Base-by-base conservation (phyloP, 2,113 vertebrate species). In the Actenoides lindsayi region DNA sequence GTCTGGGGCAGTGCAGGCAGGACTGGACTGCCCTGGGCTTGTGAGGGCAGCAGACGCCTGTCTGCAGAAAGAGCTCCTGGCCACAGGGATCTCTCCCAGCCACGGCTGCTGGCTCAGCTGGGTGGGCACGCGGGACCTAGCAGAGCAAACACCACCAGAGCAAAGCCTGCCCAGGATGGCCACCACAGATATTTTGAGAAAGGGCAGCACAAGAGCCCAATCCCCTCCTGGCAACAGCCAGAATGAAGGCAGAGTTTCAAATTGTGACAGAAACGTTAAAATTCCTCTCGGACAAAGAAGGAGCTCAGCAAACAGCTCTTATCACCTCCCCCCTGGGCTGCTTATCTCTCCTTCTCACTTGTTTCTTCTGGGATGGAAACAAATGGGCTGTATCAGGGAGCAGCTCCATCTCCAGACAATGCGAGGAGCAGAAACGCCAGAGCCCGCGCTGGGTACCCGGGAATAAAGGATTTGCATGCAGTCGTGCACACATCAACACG, bases 291-390 rank as follows among this genome's bases (percentile, higher is more conserved):
- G 83, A 93, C 84, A 89, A 69, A 97, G 77, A 54, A 95, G 57
- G 64, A 92, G 64, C 53, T 87, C 2, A 0, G 76, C 65, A 90
- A 94, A 86, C 51, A 70, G 88, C 51, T 64, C 87, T 93, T 92
- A 94, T 92, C 87, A 51, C 8, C 21, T 16, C 46, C 51, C 69
- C n/a, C 68, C 16, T 15, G 1, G 2, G 3, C 48, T 70, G 74
- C 94, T 97, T 96, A 94, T 97, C 94, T 95, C 92, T 81, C 79
- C 88, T 96, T 93, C 95, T 95, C 96, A 91, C 68, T 96, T 90
- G 89, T 80, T 92, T 95, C 90, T 96, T 92, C 85, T 78, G 88
- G 75, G 95, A 95, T 82, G 91, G 62, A 82, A 94, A 96, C 83
- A 81, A 94, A 92, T 71, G 70, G 93, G 89, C 60, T 83, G 76